phyloP scores from a whole-genome alignment of 2,888 invertebrate species.

The Subacronicta megacephala region DNA sequence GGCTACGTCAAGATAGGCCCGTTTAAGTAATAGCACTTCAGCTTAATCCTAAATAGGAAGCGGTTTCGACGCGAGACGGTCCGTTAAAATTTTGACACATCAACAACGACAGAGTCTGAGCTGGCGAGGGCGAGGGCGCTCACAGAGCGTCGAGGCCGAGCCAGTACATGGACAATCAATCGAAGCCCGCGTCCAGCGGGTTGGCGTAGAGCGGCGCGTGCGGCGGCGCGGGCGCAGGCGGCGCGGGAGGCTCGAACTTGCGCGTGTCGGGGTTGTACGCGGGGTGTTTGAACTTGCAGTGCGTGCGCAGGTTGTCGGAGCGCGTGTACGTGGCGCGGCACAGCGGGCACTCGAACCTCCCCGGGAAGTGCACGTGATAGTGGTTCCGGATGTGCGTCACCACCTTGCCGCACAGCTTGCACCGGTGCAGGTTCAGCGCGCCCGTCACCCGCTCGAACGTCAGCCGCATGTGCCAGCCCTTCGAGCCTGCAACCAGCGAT shows the following conservation, averaged over 20 bases:
- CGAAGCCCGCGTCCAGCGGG: slow-evolving; percentile 90
- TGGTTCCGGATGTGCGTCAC: slow-evolving; percentile 98
- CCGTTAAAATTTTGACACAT: slow-evolving; percentile 73
- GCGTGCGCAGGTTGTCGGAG: slow-evolving; percentile 97
- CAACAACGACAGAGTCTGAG: slow-evolving; percentile 65
- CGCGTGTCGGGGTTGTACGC: slow-evolving; percentile 95
- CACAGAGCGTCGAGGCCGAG: slow-evolving; percentile 83
- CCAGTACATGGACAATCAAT: slow-evolving; percentile 86
- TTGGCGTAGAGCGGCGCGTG: slow-evolving; percentile 89
- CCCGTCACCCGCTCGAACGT: slow-evolving; percentile 98
- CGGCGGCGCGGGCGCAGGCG: slow-evolving; percentile 85
- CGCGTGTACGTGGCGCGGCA: slow-evolving; percentile 97
- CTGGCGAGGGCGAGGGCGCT: slow-evolving; percentile 66
- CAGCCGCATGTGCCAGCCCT: slow-evolving; percentile 98
- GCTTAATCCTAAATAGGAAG: slow-evolving; percentile 87
- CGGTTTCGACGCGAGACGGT: slow-evolving; percentile 77
- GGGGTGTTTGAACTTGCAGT: slow-evolving; percentile 98
- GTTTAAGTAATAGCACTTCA: slow-evolving; percentile 88
- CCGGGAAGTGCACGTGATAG: slow-evolving; percentile 98
- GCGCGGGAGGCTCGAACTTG: slow-evolving; percentile 94
- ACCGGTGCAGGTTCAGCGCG: slow-evolving; percentile 97
- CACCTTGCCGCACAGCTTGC: slow-evolving; percentile 98
- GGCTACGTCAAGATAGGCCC: slow-evolving; percentile 75
- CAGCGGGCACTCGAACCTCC: slow-evolving; percentile 97
- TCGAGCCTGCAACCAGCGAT: slow-evolving; percentile 95